These are phyloP conservation scores for Hyposoter didymator DNA, from an alignment of 2,888 invertebrate species.

Conservation along the genomic window DNA sequence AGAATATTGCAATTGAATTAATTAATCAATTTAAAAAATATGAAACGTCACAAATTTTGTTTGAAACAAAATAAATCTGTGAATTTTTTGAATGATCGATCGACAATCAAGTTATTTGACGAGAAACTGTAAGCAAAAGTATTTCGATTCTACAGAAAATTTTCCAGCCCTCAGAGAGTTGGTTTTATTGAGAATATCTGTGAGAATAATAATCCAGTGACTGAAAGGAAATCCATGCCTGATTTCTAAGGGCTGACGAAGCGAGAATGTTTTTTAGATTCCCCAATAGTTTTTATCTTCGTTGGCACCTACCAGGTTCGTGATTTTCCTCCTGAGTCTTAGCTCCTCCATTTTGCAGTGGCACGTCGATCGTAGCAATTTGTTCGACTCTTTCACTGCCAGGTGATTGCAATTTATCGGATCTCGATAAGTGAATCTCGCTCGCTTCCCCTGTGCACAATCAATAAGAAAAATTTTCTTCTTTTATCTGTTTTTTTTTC, in stretches of 20 bases:
- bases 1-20: background rate
- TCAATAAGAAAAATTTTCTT: slow-evolving; percentile 63
- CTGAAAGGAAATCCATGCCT: background rate
- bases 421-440: slow-evolving; percentile 81
- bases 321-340: slow-evolving; percentile 83
- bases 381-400: slow-evolving; percentile 80
- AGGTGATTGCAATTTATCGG: slow-evolving; percentile 86
- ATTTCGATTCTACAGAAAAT: background rate
- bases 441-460: slow-evolving; percentile 75
- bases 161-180: background rate
- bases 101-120: background rate
- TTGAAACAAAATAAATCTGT: background rate
- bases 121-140: background rate
- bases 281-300: background rate
- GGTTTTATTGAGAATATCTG: background rate
- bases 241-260: background rate
- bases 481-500: background rate
- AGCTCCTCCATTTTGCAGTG: slow-evolving; percentile 83
- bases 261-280: background rate
- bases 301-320: slow-evolving; percentile 78
- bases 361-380: slow-evolving; percentile 82
- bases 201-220: slow-evolving; percentile 4
- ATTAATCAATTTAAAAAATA: background rate
- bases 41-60: background rate
- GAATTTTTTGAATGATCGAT: background rate